These are phyloP conservation scores for Sebastes goodei DNA, from an alignment of 2,797 vertebrate genomes.

Conservation along the genomic window DNA sequence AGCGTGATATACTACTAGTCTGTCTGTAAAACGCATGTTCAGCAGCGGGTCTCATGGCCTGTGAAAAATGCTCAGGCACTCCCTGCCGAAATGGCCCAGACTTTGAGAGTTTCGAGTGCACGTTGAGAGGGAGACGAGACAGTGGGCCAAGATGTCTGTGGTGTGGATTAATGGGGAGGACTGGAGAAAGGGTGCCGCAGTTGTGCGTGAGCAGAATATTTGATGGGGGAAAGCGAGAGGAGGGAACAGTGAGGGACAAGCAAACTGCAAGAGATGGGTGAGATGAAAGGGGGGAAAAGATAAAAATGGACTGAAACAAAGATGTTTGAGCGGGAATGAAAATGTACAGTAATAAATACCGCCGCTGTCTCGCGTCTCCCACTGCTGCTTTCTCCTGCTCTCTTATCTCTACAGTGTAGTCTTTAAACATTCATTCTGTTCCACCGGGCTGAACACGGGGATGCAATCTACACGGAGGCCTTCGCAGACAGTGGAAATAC, in stretches of 20 bases:
- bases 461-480: slow-evolving; percentile 11
- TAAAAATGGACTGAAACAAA: slow-evolving; percentile 56
- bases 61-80: slow-evolving; percentile 45
- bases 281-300: slow-evolving; percentile 44
- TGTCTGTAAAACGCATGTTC: slow-evolving; percentile 49
- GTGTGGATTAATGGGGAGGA: slow-evolving; percentile 91
- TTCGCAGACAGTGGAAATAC: not conserved
- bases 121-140: slow-evolving; percentile 77
- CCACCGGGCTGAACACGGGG: slow-evolving; percentile 15
- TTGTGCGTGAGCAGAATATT: slow-evolving; percentile 92
- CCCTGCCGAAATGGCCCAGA: slow-evolving; percentile 52
- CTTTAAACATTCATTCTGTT: slow-evolving; percentile 30
- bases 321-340: slow-evolving; percentile 31
- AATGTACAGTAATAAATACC: slow-evolving; percentile 56
- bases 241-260: slow-evolving; percentile 82
- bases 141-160: slow-evolving; percentile 86
- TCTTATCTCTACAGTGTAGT: slow-evolving; percentile 6
- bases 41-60: slow-evolving; percentile 54
- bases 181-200: slow-evolving; percentile 90
- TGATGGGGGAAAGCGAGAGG: slow-evolving; percentile 83
- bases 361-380: slow-evolving; percentile 30
- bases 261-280: slow-evolving; percentile 64
- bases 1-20: slow-evolving; percentile 20
- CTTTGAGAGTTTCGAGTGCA: slow-evolving; percentile 65
- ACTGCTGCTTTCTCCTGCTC: slow-evolving; percentile 29